A percentile compares a stretch with the other conserved stretches of the same genome.
Evolutionary conservation across 2,113 vertebrate species (phyloP).

Genomic region (Anseranas semipalmata): DNA sequence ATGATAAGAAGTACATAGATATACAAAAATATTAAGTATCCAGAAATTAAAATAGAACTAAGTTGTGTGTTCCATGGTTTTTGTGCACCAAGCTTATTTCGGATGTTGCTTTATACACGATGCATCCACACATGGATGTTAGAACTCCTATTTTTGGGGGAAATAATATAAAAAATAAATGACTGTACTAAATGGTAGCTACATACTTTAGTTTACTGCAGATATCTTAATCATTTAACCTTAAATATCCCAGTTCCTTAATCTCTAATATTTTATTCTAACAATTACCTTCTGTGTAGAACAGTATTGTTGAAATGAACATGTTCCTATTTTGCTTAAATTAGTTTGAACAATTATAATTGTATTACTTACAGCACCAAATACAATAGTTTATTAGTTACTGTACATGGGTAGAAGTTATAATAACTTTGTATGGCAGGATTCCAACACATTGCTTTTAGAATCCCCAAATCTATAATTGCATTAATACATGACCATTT

Average conservation of each 20-base stretch:
- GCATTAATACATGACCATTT: not conserved
- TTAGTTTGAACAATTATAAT: not conserved
- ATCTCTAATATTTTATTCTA: not conserved
- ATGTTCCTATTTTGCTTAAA: not conserved
- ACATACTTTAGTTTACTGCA: not conserved
- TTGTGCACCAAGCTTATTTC: not conserved
- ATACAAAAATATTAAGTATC: not conserved
- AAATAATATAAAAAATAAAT: not conserved
- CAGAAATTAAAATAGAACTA: not conserved
- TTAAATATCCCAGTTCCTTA: not conserved
- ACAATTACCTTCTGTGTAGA: not conserved
- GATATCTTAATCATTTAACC: not conserved
- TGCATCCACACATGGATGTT: not conserved
- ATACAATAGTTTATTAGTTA: slow-evolving; percentile 33
- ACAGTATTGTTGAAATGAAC: not conserved
- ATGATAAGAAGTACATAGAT: not conserved
- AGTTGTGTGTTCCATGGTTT: not conserved
- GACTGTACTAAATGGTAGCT: not conserved
- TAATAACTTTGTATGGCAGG: not conserved
- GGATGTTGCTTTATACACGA: not conserved
- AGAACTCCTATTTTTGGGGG: not conserved
- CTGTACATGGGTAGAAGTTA: not conserved
- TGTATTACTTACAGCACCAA: not conserved
- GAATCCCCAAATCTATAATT: slow-evolving; percentile 31
- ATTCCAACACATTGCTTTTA: not conserved